These are phyloP conservation scores for Andrena camellia DNA, from an alignment of 2,888 invertebrate species.

Conservation along the genomic window DNA sequence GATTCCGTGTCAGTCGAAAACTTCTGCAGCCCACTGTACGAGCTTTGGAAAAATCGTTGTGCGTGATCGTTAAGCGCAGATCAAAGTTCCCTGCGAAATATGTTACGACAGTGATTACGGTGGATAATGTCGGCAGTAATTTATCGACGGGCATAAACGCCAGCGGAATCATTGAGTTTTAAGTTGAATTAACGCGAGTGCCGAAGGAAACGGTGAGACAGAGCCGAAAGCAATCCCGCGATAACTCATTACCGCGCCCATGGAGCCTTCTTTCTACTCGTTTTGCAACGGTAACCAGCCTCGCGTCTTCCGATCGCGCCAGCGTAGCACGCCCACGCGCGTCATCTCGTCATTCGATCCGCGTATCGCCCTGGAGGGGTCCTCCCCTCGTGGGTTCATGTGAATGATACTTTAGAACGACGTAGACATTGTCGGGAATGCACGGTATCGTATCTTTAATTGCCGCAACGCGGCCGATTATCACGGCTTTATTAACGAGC, in stretches of 20 bases:
- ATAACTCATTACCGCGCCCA: conserved; percentile 62
- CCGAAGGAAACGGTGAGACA: not conserved
- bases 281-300: conserved; percentile 34
- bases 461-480: conserved; percentile 23
- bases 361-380: conserved; percentile 43
- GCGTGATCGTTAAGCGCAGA: not conserved
- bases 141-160: conserved; percentile 8
- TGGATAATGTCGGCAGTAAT: conserved; percentile 15
- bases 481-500: conserved; percentile 32
- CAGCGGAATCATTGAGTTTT: conserved; percentile 9
- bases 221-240: conserved; percentile 31
- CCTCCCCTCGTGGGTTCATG: conserved; percentile 22
- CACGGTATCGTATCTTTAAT: conserved; percentile 18
- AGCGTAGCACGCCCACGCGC: conserved; percentile 57
- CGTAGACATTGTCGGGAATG: conserved; percentile 8
- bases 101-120: conserved; percentile 19
- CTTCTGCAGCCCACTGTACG: not conserved
- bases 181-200: not conserved
- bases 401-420: conserved; percentile 36
- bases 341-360: conserved; percentile 39
- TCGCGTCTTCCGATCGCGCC: conserved; percentile 35
- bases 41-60: not conserved
- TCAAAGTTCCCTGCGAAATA: conserved; percentile 19
- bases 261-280: conserved; percentile 46
- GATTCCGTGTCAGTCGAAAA: conserved; percentile 1